These are phyloP conservation scores for Ormyrus nitidulus DNA, from an alignment of 2,888 invertebrate genomes.

Conservation along the genomic window DNA sequence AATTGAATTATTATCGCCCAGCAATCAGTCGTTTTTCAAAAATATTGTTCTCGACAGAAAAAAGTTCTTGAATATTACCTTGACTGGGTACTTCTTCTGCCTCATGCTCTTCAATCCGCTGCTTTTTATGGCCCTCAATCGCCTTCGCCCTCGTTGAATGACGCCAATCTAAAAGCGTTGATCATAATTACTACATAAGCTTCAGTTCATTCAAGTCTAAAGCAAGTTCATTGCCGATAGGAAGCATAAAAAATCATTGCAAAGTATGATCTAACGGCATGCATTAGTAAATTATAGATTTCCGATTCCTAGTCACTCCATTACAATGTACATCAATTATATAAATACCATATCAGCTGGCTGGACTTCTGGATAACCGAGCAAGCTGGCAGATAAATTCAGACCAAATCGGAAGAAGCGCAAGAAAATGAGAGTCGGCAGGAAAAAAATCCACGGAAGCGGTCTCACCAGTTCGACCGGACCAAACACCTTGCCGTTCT, in stretches of 20 bases:
- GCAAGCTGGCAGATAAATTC: conserved; percentile 75
- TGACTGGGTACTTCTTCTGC: conserved; percentile 33
- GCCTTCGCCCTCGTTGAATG: conserved; percentile 77
- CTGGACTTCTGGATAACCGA: conserved; percentile 77
- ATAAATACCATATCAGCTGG: conserved; percentile 77
- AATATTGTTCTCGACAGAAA: conserved; percentile 30
- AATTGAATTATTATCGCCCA: background rate
- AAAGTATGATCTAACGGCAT: too few relatives aligned
- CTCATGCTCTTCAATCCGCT: conserved; percentile 76
- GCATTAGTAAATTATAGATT: too few relatives aligned
- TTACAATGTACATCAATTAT: too few relatives aligned
- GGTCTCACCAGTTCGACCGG: conserved; percentile 78
- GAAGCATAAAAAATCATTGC: too few relatives aligned
- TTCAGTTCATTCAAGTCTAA: too few relatives aligned
- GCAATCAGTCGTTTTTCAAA: conserved; percentile 33
- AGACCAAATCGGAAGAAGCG: conserved; percentile 75
- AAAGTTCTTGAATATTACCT: conserved; percentile 53
- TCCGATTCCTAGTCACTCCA: too few relatives aligned
- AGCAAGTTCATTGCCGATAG: too few relatives aligned
- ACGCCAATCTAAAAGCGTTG: conserved; percentile 75
- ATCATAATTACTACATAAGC: too few relatives aligned
- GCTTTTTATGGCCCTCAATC: conserved; percentile 77
- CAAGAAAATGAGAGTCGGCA: conserved; percentile 76
- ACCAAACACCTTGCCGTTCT: conserved; percentile 72
- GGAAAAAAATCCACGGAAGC: conserved; percentile 79